phyloP scores from a whole-genome alignment of 2,113 vertebrate genomes.

The Trinectes maculatus region DNA sequence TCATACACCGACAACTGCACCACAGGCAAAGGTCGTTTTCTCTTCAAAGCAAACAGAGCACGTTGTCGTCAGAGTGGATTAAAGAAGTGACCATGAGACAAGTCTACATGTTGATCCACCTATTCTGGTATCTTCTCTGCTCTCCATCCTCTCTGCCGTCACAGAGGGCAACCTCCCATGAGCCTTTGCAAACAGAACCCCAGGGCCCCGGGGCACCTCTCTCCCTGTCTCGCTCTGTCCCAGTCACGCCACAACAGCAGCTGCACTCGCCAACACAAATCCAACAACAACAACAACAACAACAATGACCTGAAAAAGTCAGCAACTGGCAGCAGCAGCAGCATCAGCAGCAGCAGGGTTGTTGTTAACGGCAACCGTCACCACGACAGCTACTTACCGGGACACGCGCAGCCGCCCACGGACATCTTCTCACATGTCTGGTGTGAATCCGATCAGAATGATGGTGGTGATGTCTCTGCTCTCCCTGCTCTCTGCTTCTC shows the following conservation, averaged over 20 bases:
- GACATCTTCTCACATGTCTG: constrained; percentile 97
- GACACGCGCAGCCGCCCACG: constrained; percentile 94
- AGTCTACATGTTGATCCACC: constrained; percentile 40
- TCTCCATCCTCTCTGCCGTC: constrained; percentile 55
- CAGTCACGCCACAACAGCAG: constrained; percentile 64
- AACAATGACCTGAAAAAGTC: constrained; percentile 56
- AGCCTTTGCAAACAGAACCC: constrained; percentile 77
- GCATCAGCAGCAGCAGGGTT: constrained; percentile 28
- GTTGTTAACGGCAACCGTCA: constrained; percentile 69
- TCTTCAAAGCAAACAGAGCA: constrained; percentile 22
- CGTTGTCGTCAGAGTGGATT: background rate
- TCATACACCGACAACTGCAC: constrained; percentile 42
- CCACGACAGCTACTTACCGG: constrained; percentile 86
- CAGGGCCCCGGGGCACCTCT: constrained; percentile 66
- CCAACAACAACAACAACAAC: constrained; percentile 44
- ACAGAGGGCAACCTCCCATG: constrained; percentile 74
- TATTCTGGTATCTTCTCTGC: constrained; percentile 51
- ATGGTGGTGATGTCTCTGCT: constrained; percentile 72
- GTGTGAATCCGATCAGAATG: constrained; percentile 83
- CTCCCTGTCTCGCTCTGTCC: constrained; percentile 50
- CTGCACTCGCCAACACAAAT: constrained; percentile 53
- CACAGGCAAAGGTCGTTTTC: background rate
- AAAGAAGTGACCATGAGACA: constrained; percentile 7
- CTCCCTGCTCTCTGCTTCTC: constrained; percentile 66
- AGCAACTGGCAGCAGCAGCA: constrained; percentile 40